Evolutionary conservation across 1,140 invertebrate species (phyloP).

Genomic region (Bradysia coprophila): DNA sequence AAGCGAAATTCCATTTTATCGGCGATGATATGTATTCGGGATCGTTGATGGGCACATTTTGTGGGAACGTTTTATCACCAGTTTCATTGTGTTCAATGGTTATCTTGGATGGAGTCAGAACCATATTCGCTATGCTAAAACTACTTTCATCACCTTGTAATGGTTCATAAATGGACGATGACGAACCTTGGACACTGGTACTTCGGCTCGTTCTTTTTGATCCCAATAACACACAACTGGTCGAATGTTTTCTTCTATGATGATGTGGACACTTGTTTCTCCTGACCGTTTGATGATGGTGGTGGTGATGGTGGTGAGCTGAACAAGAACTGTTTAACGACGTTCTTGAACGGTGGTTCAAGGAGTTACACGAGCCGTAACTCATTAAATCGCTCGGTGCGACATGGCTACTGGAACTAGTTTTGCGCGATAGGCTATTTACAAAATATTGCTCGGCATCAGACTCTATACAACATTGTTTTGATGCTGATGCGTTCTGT

Average conservation of each 20-base stretch:
- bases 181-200: constrained; percentile 8
- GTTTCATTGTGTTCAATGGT: constrained; percentile 12
- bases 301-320: constrained; percentile 15
- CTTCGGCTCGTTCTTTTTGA: constrained; percentile 17
- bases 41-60: not conserved
- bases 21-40: not conserved
- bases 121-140: constrained; percentile 5
- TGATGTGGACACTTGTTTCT: constrained; percentile 14
- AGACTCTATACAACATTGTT: not conserved
- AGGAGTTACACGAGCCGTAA: not conserved
- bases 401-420: not conserved
- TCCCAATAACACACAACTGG: constrained; percentile 13
- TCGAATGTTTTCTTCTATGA: constrained; percentile 16
- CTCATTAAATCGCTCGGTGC: not conserved
- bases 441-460: constrained; percentile 11
- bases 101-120: constrained; percentile 11
- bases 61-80: not conserved
- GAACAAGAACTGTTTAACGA: constrained; percentile 3
- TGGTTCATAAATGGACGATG: constrained; percentile 2
- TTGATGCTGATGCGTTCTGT: not conserved
- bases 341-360: not conserved
- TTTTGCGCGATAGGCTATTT: not conserved
- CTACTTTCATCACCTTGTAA: constrained; percentile 2
- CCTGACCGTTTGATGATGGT: constrained; percentile 11
- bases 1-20: constrained; percentile 2